Conservation (phyloP, 1,140 invertebrate genomes). For the Brachionus manjavacas region DNA sequence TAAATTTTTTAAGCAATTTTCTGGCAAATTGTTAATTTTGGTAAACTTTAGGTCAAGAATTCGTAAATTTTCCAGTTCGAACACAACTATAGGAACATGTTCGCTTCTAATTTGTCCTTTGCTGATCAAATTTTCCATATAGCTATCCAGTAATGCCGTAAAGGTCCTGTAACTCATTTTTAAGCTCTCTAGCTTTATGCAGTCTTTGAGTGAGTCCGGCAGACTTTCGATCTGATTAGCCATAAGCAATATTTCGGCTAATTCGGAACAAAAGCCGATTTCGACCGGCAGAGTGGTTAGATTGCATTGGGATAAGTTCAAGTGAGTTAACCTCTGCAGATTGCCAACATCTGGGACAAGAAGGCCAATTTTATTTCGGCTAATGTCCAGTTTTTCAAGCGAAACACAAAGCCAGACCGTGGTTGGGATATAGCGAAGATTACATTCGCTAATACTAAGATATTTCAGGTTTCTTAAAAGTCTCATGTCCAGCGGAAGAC, state of each 20-base stretch:
- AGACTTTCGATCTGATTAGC: conserved; percentile 56
- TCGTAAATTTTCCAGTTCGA: conserved; percentile 53
- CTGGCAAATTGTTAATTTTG: conserved; percentile 55
- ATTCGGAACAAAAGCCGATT: conserved; percentile 55
- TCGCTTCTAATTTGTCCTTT: conserved; percentile 56
- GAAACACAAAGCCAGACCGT: conserved; percentile 50
- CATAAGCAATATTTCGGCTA: conserved; percentile 54
- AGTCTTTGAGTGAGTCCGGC: conserved; percentile 53
- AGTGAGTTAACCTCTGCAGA: conserved; percentile 48
- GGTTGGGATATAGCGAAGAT: conserved; percentile 53
- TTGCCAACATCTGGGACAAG: conserved; percentile 53
- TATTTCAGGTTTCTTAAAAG: conserved; percentile 48
- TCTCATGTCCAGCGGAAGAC: conserved; percentile 51
- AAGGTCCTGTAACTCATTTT: conserved; percentile 54
- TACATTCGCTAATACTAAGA: conserved; percentile 55
- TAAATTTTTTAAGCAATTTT: conserved; percentile 49
- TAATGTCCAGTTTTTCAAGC: conserved; percentile 51
- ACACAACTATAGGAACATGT: conserved; percentile 55
- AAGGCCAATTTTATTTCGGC: conserved; percentile 54
- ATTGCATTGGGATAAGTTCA: conserved; percentile 55
- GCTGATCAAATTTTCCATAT: conserved; percentile 51
- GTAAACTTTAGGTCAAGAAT: conserved; percentile 53
- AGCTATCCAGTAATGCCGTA: conserved; percentile 50
- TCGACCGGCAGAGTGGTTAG: conserved; percentile 54
- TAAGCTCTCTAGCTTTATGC: conserved; percentile 50